phyloP scores from a whole-genome alignment of 2,797 vertebrate species.

The Tenualosa thibaudeaui region DNA sequence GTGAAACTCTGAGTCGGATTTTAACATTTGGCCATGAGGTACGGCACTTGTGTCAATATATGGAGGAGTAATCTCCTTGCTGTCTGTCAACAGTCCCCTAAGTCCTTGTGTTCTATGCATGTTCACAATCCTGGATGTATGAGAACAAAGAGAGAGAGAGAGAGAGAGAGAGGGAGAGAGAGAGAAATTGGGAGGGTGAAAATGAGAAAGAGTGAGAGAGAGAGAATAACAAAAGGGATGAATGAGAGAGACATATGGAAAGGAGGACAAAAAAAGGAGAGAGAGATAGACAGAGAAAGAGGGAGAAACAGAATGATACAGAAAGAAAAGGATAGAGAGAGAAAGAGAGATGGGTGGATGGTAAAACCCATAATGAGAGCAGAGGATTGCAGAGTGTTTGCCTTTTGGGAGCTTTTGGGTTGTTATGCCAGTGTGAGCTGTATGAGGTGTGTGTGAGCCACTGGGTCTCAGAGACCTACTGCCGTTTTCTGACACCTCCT shows the following conservation, averaged over 20 bases:
- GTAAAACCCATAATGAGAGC: constrained; percentile 16
- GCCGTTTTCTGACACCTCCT: neutral
- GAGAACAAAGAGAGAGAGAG: neutral
- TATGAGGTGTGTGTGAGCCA: neutral
- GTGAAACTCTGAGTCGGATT: neutral
- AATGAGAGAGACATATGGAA: neutral
- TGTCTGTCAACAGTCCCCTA: constrained; percentile 32
- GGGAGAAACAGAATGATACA: neutral
- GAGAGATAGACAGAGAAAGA: neutral
- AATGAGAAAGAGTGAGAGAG: neutral
- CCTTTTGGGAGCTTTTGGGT: constrained; percentile 23
- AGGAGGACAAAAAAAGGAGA: neutral
- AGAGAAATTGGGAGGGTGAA: too few species aligned
- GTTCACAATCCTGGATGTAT: neutral
- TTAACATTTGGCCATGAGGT: neutral
- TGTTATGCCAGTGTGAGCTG: neutral
- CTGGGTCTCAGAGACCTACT: neutral
- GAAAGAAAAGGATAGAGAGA: neutral
- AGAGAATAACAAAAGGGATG: neutral
- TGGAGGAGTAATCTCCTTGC: constrained; percentile 34
- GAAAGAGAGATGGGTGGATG: neutral
- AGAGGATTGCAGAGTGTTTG: constrained; percentile 7
- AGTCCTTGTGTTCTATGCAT: constrained; percentile 18
- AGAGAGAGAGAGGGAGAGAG: neutral
- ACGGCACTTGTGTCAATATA: constrained; percentile 27